Evolutionary conservation across 1,140 invertebrate genomes (phyloP).

Genomic region (Eueides isabella): DNA sequence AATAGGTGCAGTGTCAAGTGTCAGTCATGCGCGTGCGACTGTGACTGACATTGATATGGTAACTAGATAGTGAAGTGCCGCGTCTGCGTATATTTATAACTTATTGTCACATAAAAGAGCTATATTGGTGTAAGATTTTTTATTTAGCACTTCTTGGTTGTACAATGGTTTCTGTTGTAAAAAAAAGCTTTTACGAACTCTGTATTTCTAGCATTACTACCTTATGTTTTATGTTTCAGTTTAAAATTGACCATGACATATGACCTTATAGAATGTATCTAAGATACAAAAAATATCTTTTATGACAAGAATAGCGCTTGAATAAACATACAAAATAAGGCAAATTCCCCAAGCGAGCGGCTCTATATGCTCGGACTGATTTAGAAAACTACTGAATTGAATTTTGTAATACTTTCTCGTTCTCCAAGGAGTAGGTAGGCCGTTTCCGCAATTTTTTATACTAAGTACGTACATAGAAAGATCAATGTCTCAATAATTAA

Average conservation of each 20-base stretch:
- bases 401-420: not conserved
- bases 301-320: not conserved
- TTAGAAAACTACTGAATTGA: constrained; percentile 4
- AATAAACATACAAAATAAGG: not conserved
- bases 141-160: too few species aligned
- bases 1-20: constrained; percentile 38
- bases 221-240: not conserved
- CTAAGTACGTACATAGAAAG: not conserved
- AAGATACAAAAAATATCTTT: not conserved
- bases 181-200: too few species aligned
- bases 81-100: constrained; percentile 10
- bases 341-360: not conserved
- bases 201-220: too few species aligned
- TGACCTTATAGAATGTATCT: not conserved
- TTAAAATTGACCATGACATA: not conserved
- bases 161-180: too few species aligned
- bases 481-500: not conserved
- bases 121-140: too few species aligned
- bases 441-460: not conserved
- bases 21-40: constrained; percentile 49
- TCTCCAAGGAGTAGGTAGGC: not conserved
- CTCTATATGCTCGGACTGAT: not conserved
- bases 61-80: constrained; percentile 42
- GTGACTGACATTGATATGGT: constrained; percentile 54
- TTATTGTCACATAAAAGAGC: not conserved